Evolutionary conservation across 2,113 vertebrate genomes (phyloP).

Genomic region (Nothoprocta perdicaria): DNA sequence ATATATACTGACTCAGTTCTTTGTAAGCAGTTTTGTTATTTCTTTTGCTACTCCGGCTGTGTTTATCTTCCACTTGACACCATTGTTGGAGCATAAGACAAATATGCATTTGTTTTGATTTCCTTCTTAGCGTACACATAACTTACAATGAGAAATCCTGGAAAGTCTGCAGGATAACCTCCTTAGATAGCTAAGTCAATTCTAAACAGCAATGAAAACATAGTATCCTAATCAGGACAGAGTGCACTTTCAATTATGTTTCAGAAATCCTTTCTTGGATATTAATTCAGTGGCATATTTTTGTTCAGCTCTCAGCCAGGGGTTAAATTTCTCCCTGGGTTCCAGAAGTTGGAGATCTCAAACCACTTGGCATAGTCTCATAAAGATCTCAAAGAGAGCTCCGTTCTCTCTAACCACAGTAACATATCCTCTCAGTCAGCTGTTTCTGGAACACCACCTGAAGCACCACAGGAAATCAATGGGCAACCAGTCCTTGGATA

Average conservation of each 20-base stretch:
- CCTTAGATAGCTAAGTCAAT: constrained; percentile 64
- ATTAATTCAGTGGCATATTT: constrained; percentile 4
- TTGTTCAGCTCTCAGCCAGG: constrained; percentile 34
- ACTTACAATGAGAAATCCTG: constrained; percentile 61
- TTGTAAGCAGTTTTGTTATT: constrained; percentile 27
- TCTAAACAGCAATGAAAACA: constrained; percentile 58
- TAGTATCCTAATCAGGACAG: constrained; percentile 39
- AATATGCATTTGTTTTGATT: constrained; percentile 63
- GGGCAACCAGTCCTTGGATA: neutral
- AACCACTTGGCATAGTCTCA: constrained; percentile 14
- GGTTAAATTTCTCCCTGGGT: constrained; percentile 19
- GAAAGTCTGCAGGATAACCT: constrained; percentile 77
- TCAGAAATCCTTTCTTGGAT: constrained; percentile 58
- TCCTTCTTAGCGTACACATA: constrained; percentile 55
- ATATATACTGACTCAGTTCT: neutral
- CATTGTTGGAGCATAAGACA: constrained; percentile 52
- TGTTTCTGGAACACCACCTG: constrained; percentile 38
- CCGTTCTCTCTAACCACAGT: neutral
- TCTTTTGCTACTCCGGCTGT: constrained; percentile 34
- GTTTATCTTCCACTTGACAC: constrained; percentile 33
- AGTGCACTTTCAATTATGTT: constrained; percentile 48
- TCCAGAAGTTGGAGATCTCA: constrained; percentile 40
- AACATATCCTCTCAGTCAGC: constrained; percentile 9
- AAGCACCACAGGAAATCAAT: neutral
- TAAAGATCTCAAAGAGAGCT: constrained; percentile 21